Conservation (phyloP, 2,113 vertebrate species). For the Psettodes erumei region DNA sequence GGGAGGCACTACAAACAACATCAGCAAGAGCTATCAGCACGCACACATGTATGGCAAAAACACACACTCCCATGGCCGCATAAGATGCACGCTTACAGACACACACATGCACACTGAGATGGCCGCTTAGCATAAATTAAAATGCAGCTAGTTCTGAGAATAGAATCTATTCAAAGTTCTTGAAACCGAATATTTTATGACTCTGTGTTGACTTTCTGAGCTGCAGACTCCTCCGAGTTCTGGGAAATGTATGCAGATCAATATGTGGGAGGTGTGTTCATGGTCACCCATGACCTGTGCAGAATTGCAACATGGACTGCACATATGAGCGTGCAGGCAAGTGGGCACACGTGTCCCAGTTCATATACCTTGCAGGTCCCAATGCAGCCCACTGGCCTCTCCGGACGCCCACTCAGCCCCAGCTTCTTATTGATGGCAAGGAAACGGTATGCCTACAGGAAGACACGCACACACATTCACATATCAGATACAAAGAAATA, state of each 20-base stretch:
- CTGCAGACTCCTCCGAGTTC: not conserved
- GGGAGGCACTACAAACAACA: constrained; percentile 38
- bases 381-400: constrained; percentile 95
- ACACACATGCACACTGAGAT: not conserved
- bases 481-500: constrained; percentile 5
- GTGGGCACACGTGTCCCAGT: not conserved
- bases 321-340: not conserved
- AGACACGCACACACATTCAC: constrained; percentile 26
- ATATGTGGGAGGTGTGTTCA: constrained; percentile 23
- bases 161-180: constrained; percentile 28
- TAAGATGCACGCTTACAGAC: not conserved
- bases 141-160: constrained; percentile 23
- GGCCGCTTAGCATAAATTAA: constrained; percentile 26
- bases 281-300: constrained; percentile 31
- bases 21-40: constrained; percentile 8
- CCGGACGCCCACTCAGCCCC: constrained; percentile 93
- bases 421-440: constrained; percentile 95
- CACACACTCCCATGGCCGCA: not conserved
- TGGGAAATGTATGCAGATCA: constrained; percentile 38
- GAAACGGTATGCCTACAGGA: constrained; percentile 93
- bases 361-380: constrained; percentile 94
- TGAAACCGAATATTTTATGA: constrained; percentile 6
- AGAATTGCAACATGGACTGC: not conserved
- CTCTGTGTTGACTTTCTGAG: constrained; percentile 7
- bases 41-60: not conserved